phyloP scores from a whole-genome alignment of 2,888 invertebrate genomes.

The Stenchaetothrips biformis region DNA sequence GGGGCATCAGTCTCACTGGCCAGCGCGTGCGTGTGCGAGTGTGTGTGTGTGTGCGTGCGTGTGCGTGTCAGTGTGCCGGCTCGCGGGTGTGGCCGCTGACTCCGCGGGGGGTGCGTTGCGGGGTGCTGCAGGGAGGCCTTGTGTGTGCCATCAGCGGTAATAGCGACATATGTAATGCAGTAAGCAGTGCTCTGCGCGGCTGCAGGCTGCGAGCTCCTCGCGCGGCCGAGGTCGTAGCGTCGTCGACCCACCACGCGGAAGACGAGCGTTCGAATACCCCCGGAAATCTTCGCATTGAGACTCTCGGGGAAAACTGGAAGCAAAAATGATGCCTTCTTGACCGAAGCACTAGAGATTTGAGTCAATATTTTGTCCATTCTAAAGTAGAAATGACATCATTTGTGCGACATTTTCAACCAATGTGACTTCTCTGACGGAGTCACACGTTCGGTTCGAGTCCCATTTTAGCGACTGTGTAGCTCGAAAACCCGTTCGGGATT shows the following conservation, averaged over 20 bases:
- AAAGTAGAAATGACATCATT: too few species aligned
- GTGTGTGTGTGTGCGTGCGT: too few species aligned
- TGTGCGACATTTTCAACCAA: too few species aligned
- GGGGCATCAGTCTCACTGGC: constrained; percentile 15
- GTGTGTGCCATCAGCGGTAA: neutral
- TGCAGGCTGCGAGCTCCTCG: neutral
- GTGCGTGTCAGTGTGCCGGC: too few species aligned
- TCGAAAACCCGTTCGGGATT: too few species aligned
- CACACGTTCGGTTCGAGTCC: too few species aligned
- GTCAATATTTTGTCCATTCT: too few species aligned
- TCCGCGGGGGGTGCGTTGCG: neutral
- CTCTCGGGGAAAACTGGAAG: too few species aligned
- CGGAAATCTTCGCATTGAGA: neutral
- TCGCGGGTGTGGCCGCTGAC: neutral
- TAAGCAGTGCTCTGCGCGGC: neutral
- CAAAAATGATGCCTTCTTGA: too few species aligned
- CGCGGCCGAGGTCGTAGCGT: neutral
- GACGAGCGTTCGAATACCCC: neutral
- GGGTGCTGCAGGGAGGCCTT: neutral
- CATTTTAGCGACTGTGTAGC: too few species aligned
- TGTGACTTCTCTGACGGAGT: too few species aligned
- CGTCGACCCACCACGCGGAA: neutral
- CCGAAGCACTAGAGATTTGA: too few species aligned
- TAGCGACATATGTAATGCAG: neutral
- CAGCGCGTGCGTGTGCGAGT: neutral